phyloP scores from a whole-genome alignment of 2,113 vertebrate genomes.

The Haemorhous mexicanus region DNA sequence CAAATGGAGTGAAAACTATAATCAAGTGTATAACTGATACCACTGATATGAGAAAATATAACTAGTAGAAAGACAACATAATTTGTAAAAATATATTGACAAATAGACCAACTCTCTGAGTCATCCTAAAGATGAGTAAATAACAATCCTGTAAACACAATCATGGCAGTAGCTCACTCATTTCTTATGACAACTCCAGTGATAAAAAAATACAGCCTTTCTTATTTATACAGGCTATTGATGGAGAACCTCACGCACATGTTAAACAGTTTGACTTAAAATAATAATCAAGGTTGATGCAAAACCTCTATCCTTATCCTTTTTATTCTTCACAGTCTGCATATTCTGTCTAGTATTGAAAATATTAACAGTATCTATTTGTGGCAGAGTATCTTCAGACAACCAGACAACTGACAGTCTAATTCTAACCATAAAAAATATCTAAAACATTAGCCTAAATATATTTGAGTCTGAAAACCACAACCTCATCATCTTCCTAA shows the following conservation, averaged over 20 bases:
- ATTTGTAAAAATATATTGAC: background rate
- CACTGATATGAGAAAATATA: background rate
- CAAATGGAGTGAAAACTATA: background rate
- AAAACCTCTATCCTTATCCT: background rate
- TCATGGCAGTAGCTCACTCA: background rate
- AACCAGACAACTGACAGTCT: background rate
- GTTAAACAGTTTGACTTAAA: background rate
- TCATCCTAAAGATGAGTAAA: slow-evolving; percentile 32
- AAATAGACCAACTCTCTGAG: slow-evolving; percentile 5
- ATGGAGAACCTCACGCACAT: background rate
- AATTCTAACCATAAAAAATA: background rate
- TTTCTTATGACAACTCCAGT: background rate
- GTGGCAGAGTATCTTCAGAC: background rate
- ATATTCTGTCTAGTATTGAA: background rate
- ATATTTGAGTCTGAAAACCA: background rate
- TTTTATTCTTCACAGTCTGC: background rate
- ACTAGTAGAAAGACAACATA: background rate
- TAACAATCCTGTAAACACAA: background rate
- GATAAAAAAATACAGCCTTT: background rate
- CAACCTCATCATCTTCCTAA: background rate
- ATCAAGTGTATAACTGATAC: background rate
- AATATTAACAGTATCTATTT: background rate
- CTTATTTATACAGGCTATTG: background rate
- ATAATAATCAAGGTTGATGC: background rate
- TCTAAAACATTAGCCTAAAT: background rate